phyloP scores from a whole-genome alignment of 1,140 invertebrate species.

The Nebria ingens region DNA sequence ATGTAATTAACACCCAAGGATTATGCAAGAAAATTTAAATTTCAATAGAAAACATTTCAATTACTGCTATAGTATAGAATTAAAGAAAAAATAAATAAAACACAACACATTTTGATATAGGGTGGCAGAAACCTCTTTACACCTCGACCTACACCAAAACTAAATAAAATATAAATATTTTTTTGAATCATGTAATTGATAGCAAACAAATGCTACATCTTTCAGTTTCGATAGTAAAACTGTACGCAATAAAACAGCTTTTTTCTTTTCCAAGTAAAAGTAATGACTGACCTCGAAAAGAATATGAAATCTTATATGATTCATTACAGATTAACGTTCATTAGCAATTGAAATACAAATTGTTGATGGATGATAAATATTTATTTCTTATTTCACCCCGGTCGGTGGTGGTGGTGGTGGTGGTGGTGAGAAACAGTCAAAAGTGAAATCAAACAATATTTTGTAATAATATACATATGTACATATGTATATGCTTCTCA shows the following conservation, averaged over 20 bases:
- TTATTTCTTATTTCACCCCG: background rate
- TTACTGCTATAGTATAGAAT: too few relatives aligned
- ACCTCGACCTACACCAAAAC: too few relatives aligned
- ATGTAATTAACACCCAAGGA: too few relatives aligned
- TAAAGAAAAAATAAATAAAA: too few relatives aligned
- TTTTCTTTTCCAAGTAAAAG: background rate
- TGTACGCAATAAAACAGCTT: background rate
- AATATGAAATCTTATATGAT: background rate
- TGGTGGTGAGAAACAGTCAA: background rate
- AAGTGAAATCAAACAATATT: background rate
- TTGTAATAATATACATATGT: background rate
- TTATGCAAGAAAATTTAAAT: too few relatives aligned
- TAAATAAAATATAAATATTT: too few relatives aligned
- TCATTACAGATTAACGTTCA: background rate
- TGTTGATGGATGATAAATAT: background rate
- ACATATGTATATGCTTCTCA: background rate
- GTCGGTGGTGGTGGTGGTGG: background rate
- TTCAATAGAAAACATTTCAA: too few relatives aligned
- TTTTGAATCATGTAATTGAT: too few relatives aligned
- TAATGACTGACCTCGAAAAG: constrained; percentile 6
- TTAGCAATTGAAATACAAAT: background rate
- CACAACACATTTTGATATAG: too few relatives aligned
- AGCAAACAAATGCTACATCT: too few relatives aligned
- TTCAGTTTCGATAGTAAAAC: background rate
- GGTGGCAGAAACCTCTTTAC: too few relatives aligned